phyloP scores from a whole-genome alignment of 2,888 invertebrate species.

The Spisula subtruncata region DNA sequence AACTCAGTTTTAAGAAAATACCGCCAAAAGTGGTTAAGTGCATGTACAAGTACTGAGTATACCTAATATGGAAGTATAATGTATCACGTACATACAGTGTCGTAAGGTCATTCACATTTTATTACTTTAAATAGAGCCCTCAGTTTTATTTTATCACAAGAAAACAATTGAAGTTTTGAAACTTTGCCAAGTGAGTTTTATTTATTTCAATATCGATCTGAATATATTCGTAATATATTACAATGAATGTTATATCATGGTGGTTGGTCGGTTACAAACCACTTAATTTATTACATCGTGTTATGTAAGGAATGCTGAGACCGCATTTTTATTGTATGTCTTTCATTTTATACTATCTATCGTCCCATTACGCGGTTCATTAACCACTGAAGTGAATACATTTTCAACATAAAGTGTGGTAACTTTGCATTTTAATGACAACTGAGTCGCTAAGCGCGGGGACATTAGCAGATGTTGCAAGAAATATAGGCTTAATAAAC shows the following conservation, averaged over 20 bases:
- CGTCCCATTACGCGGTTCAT: not conserved
- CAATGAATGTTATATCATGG: not conserved
- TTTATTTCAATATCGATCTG: no score
- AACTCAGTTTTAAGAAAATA: no score
- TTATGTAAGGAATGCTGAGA: conserved; percentile 22
- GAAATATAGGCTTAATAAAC: no score
- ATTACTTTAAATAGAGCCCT: no score
- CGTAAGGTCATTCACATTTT: no score
- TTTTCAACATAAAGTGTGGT: not conserved
- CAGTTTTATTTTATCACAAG: not conserved
- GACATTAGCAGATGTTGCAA: no score
- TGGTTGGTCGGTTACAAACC: not conserved
- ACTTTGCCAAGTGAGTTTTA: not conserved
- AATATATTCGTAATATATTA: not conserved
- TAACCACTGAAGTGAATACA: not conserved
- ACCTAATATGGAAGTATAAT: no score
- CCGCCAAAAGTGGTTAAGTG: no score
- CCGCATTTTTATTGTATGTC: not conserved
- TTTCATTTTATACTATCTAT: not conserved
- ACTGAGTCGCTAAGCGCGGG: no score
- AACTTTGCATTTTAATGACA: not conserved
- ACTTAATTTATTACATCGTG: not conserved
- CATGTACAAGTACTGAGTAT: no score
- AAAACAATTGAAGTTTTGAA: not conserved
- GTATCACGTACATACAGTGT: no score